Percentiles rank a stretch among this genome's conserved stretches.
Conservation (phyloP, 2,113 vertebrate species). For the Corapipo altera region DNA sequence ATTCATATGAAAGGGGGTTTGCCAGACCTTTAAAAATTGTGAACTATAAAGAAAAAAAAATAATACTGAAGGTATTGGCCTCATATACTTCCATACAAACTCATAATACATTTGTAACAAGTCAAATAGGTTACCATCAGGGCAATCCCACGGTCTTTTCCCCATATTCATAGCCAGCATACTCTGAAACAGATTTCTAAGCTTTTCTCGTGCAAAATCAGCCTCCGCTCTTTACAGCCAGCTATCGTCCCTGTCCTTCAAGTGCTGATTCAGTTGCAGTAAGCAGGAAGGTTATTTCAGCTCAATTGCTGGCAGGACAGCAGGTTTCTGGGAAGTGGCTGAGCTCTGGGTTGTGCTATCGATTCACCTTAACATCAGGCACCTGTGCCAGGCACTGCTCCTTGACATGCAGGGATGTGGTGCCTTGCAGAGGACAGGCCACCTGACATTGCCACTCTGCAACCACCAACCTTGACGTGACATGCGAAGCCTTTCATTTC, state of each 20-base stretch:
- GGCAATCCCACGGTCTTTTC: neutral
- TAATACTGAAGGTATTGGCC: neutral
- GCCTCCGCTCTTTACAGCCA: neutral
- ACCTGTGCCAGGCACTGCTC: rapidly evolving
- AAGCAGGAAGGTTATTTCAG: neutral
- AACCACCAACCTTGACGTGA: rapidly evolving
- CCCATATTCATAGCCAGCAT: neutral
- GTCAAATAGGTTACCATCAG: neutral
- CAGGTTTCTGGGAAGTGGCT: neutral
- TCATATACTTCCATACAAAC: neutral
- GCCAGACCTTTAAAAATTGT: neutral
- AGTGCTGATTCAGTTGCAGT: neutral
- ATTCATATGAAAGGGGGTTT: neutral
- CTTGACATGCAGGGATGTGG: rapidly evolving
- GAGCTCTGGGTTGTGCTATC: rapidly evolving
- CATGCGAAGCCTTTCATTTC: neutral
- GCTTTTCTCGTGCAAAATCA: neutral
- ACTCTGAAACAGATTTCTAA: neutral
- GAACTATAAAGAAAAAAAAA: neutral
- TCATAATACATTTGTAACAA: neutral
- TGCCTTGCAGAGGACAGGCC: neutral
- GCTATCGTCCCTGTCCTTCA: neutral
- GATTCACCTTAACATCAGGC: neutral
- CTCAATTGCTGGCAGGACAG: neutral
- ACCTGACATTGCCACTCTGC: neutral